These are phyloP conservation scores for Percina caprodes DNA, from an alignment of 2,113 vertebrate genomes.

Conservation along the genomic window DNA sequence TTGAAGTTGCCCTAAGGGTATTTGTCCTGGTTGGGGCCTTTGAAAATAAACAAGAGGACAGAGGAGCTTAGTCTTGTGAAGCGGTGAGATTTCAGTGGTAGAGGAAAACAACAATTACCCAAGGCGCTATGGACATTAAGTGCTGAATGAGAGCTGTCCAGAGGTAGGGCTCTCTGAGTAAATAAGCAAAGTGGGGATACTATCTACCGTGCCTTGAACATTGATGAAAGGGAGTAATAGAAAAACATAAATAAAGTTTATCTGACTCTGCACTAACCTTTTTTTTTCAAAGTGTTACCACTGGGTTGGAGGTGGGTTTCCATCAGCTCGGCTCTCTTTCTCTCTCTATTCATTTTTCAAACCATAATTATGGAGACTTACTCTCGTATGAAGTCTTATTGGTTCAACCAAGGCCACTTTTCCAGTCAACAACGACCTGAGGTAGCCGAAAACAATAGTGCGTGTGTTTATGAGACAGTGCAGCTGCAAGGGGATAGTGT, in stretches of 20 bases:
- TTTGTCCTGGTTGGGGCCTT: constrained; percentile 81
- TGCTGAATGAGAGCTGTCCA: constrained; percentile 74
- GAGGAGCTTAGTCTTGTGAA: constrained; percentile 76
- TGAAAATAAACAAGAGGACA: constrained; percentile 84
- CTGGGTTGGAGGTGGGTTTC: constrained; percentile 73
- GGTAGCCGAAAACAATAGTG: constrained; percentile 51
- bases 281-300: constrained; percentile 65
- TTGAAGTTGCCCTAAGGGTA: constrained; percentile 77
- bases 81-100: constrained; percentile 74
- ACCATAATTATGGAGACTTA: constrained; percentile 47
- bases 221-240: constrained; percentile 70
- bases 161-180: constrained; percentile 69
- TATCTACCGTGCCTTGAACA: constrained; percentile 65
- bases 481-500: constrained; percentile 63
- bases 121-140: constrained; percentile 76
- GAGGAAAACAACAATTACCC: constrained; percentile 83
- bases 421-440: constrained; percentile 45
- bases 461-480: constrained; percentile 48
- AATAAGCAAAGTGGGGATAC: constrained; percentile 78
- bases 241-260: constrained; percentile 77
- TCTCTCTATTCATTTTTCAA: constrained; percentile 44
- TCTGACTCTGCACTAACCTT: constrained; percentile 73
- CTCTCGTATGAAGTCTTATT: constrained; percentile 29
- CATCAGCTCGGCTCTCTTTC: constrained; percentile 36
- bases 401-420: constrained; percentile 39